These are phyloP conservation scores for Dichetophora obliterata DNA, from an alignment of 2,888 invertebrate genomes.

Conservation along the genomic window DNA sequence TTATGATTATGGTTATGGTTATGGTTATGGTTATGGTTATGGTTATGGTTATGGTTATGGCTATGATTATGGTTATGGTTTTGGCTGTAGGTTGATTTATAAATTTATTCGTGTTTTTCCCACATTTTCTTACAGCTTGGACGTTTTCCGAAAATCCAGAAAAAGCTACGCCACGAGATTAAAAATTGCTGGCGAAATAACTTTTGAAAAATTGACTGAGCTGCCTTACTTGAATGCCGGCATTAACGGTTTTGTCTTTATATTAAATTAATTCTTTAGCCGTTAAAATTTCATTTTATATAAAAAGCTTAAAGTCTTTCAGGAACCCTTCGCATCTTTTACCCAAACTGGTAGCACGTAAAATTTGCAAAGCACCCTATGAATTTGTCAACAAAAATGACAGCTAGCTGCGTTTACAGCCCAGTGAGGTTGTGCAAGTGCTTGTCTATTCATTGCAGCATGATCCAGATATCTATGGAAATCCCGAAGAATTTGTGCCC, in stretches of 20 bases:
- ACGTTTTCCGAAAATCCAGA: slow-evolving; percentile 55
- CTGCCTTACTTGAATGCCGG: slow-evolving; percentile 64
- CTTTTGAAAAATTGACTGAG: slow-evolving; percentile 59
- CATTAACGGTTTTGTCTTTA: slow-evolving; percentile 56
- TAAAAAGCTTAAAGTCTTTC: neutral
- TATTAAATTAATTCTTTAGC: no score
- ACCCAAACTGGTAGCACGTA: slow-evolving; percentile 52
- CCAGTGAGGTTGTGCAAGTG: slow-evolving; percentile 54
- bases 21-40: no score
- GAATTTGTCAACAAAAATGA: slow-evolving; percentile 59
- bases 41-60: no score
- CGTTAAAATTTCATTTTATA: neutral
- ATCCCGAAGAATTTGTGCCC: slow-evolving; percentile 56
- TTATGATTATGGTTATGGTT: no score
- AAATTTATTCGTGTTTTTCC: no score
- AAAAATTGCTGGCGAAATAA: slow-evolving; percentile 46
- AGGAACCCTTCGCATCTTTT: slow-evolving; percentile 62
- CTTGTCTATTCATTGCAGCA: slow-evolving; percentile 57
- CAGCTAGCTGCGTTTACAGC: slow-evolving; percentile 52
- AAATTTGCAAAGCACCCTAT: slow-evolving; percentile 59
- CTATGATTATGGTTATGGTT: no score
- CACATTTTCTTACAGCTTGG: no score
- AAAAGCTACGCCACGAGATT: slow-evolving; percentile 58
- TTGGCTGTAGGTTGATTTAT: no score
- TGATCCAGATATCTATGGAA: slow-evolving; percentile 59